Conservation (phyloP, 2,888 invertebrate species). For the Ischnus inquisitorius region DNA sequence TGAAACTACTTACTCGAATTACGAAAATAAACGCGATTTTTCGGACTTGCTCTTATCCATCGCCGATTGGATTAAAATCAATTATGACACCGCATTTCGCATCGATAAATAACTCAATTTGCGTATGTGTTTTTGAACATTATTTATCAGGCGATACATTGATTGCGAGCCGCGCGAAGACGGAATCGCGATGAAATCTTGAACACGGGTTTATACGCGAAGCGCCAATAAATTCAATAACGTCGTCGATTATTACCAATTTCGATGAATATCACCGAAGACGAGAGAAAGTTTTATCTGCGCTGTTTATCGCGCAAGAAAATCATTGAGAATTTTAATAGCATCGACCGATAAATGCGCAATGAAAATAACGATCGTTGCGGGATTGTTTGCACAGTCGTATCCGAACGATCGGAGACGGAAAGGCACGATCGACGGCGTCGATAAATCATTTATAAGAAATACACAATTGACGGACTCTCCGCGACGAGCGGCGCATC, state of each 20-base stretch:
- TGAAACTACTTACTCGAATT: too few relatives aligned
- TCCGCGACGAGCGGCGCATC: too few relatives aligned
- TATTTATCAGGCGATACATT: slow-evolving; percentile 30
- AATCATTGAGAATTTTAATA: slow-evolving; percentile 56
- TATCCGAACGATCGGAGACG: slow-evolving; percentile 15
- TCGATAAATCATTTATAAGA: slow-evolving; percentile 35
- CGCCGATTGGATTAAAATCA: not conserved
- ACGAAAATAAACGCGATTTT: too few relatives aligned
- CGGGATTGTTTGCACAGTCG: slow-evolving; percentile 10
- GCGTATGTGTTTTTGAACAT: not conserved
- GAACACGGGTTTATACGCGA: not conserved
- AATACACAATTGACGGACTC: not conserved
- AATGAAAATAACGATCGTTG: slow-evolving; percentile 47
- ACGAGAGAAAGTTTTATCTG: slow-evolving; percentile 39
- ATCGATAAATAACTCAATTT: slow-evolving; percentile 2
- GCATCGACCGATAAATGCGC: slow-evolving; percentile 60
- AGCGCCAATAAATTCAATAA: slow-evolving; percentile 15
- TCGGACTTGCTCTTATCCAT: not conserved
- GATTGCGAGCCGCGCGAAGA: slow-evolving; percentile 22
- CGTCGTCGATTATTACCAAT: slow-evolving; percentile 34
- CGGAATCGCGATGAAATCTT: not conserved
- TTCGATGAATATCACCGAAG: slow-evolving; percentile 40
- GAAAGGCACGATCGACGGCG: slow-evolving; percentile 29
- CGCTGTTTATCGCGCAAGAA: slow-evolving; percentile 44
- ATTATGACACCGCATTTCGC: not conserved